Percentiles rank a stretch among this genome's conserved stretches.
Conservation (phyloP, 2,888 invertebrate species). For the Cataglyphis albicans region DNA sequence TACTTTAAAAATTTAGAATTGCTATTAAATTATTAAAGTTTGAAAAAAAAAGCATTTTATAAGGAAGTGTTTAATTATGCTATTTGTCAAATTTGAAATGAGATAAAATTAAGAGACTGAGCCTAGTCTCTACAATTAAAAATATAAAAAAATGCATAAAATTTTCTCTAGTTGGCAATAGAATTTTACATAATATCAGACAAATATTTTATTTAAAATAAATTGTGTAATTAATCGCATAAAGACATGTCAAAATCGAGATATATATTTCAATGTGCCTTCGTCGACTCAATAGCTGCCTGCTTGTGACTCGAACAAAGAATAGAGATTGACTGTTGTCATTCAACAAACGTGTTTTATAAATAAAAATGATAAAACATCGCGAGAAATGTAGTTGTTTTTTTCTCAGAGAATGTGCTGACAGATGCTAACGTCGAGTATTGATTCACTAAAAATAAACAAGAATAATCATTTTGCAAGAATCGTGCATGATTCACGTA, state of each 20-base stretch:
- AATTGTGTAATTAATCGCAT: background rate
- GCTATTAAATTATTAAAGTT: background rate
- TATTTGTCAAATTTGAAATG: background rate
- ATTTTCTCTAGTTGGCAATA: background rate
- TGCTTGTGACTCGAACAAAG: background rate
- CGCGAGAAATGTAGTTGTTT: no score
- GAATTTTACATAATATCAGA: background rate
- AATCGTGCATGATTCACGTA: background rate
- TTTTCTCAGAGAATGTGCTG: background rate
- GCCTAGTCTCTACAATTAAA: background rate
- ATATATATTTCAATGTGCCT: background rate
- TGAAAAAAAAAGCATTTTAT: background rate
- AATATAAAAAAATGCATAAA: background rate
- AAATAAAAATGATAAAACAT: background rate
- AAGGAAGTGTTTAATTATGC: background rate
- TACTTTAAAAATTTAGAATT: background rate
- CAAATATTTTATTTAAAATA: background rate
- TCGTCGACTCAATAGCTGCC: background rate
- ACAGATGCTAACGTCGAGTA: background rate
- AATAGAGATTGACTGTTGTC: background rate
- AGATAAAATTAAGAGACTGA: background rate
- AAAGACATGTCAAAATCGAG: background rate
- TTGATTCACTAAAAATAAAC: background rate
- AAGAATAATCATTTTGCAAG: background rate
- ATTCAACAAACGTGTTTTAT: background rate